These are phyloP conservation scores for Pantherophis alleghaniensis DNA, from an alignment of 2,797 vertebrate species.

Conservation along the genomic window DNA sequence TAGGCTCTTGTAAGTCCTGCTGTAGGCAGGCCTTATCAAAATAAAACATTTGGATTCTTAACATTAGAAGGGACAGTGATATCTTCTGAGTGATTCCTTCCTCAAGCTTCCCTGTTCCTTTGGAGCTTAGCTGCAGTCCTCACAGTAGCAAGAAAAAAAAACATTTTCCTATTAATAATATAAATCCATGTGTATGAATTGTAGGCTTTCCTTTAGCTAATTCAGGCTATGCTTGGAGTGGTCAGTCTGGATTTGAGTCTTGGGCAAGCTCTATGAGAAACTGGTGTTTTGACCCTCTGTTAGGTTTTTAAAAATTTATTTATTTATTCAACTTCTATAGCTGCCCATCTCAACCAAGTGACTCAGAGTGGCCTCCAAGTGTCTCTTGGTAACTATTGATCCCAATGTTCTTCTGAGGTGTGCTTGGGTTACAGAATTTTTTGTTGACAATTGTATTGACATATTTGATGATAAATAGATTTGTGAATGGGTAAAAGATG, in stretches of 20 bases:
- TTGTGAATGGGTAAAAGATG: neutral
- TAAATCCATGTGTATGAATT: neutral
- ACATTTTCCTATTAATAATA: neutral
- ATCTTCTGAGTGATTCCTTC: neutral
- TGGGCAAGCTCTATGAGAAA: neutral
- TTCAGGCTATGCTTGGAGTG: neutral
- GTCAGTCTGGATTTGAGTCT: neutral
- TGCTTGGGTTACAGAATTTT: neutral
- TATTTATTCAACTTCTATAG: neutral
- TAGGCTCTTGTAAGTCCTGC: neutral
- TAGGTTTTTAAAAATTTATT: neutral
- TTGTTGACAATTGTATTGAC: neutral
- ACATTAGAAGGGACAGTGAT: neutral
- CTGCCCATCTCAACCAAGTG: neutral
- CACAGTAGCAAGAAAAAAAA: neutral
- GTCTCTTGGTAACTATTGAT: neutral
- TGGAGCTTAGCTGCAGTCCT: neutral
- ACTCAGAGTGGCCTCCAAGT: neutral
- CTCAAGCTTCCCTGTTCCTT: neutral
- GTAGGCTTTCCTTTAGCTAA: neutral
- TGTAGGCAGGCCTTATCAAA: neutral
- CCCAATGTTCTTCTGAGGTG: neutral
- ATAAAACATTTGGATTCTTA: neutral
- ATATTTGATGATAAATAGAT: neutral
- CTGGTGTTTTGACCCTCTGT: neutral